phyloP scores from a whole-genome alignment of 37 sponge, comb jelly and placozoan genomes.

The Agelas oroides region DNA sequence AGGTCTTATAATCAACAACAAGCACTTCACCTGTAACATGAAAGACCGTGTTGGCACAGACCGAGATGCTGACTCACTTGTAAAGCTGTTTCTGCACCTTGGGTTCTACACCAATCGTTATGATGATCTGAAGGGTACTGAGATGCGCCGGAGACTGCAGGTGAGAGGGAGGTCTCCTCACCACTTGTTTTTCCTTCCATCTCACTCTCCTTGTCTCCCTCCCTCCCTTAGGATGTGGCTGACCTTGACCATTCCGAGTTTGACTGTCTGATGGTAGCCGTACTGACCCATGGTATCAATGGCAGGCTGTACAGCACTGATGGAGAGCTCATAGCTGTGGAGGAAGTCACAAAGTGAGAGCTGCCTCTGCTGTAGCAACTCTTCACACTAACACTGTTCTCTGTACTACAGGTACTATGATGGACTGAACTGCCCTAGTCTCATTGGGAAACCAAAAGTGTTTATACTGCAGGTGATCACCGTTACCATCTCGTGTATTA shows the following conservation, averaged over 20 bases:
- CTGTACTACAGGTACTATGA: slow-evolving; percentile 35
- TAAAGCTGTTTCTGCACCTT: slow-evolving; percentile 51
- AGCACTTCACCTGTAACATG: slow-evolving; percentile 74
- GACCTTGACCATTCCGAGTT: slow-evolving; percentile 38
- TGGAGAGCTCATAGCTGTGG: slow-evolving; percentile 63
- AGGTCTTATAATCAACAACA: slow-evolving; percentile 81
- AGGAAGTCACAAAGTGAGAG: slow-evolving; percentile 28
- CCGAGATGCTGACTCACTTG: slow-evolving; percentile 66
- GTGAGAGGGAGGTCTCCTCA: no score
- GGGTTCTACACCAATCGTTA: slow-evolving; percentile 57
- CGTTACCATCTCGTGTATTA: no score
- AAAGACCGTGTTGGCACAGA: slow-evolving; percentile 77
- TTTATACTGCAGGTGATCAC: slow-evolving; percentile 75
- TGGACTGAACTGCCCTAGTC: slow-evolving; percentile 62
- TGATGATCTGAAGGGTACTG: slow-evolving; percentile 51
- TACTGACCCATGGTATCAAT: slow-evolving; percentile 74
- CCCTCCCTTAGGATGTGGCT: slow-evolving; percentile 2
- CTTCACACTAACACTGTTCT: background rate
- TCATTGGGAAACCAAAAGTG: slow-evolving; percentile 84
- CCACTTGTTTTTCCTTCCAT: no score
- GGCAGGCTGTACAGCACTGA: slow-evolving; percentile 77
- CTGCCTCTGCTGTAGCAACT: background rate
- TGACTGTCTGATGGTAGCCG: slow-evolving; percentile 62
- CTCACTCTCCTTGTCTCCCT: no score
- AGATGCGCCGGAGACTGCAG: slow-evolving; percentile 6